Evolutionary conservation across 2,888 invertebrate species (phyloP), one percentile per base, ranked within the genome.

Genomic region (Chalcis sispes): DNA sequence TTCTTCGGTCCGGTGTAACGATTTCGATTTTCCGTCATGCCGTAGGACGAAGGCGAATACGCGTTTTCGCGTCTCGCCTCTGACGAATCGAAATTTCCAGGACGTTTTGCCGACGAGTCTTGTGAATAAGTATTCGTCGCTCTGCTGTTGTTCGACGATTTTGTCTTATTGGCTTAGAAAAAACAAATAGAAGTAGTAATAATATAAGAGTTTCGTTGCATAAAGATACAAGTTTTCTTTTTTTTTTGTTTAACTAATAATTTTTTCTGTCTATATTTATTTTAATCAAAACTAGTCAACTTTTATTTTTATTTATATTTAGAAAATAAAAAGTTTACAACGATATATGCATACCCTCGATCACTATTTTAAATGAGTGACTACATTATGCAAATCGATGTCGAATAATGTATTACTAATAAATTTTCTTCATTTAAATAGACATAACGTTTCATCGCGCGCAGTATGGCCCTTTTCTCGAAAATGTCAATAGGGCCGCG

Each of bases 1-100:
- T 97, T 97, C 85, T 93, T 94, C 65, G 91, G 91, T 77, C 92
- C 92, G 54, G 29, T 2, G n/a, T 40, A n/a, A 0, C 69, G 69
- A 29, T 72, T 69, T 27, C 74, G 74, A 58, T 58, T 62, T 0
- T 77, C 77, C 50, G 66, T n/a, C 4, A 48, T 13, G 29, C 62
- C 66, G 56, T 46, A 46, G 52, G 58, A n/a, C 42, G 72, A 50
- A 5, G 70, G 5, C 23, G 61, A 64, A 32, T 69, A 59, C n/a
- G 50, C 8, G 52, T 18, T 18, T 7, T 62, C 72, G 59, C 27
- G 36, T n/a, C 40, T 46, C 36, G 56, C n/a, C 20, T 46, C 59
- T 8, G 75, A 25, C 1, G 7, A 2, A 1, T 64, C 77, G 18
- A 29, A 50, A 27, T 59, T 52, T n/a, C 18, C 52, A 58, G 2